Conservation (phyloP, 2,797 vertebrate species). For the Pseudocheirus occidentalis region DNA sequence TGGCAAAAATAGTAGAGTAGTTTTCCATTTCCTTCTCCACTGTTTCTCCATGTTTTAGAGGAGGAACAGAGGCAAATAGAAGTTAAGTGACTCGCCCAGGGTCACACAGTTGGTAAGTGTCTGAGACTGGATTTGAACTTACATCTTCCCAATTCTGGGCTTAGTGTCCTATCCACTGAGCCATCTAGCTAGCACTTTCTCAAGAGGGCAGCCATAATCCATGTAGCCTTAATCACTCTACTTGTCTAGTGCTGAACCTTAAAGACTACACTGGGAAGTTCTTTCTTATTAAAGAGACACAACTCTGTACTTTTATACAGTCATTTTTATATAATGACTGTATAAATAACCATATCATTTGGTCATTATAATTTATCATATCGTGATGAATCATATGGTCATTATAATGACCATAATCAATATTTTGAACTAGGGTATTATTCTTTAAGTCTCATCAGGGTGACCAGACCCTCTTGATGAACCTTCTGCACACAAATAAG, state of each 20-base stretch:
- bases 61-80: neutral
- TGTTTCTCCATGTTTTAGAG: neutral
- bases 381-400: no score
- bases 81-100: neutral
- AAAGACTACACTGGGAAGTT: neutral
- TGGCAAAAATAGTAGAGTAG: neutral
- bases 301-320: neutral
- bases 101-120: neutral
- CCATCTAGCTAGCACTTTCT: neutral
- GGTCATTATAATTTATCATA: no score
- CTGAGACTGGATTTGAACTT: neutral
- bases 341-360: no score
- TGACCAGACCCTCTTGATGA: neutral
- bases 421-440: neutral
- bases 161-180: neutral
- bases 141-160: neutral
- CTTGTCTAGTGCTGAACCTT: neutral
- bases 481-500: neutral
- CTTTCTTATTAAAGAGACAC: neutral
- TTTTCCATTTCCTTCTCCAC: neutral
- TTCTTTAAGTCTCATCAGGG: neutral
- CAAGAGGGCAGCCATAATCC: neutral
- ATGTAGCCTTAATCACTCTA: neutral
- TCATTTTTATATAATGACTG: no score
- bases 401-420: neutral